Base-by-base conservation (phyloP, 2,797 vertebrate species). In the Microctenopoma stevenorrisi region DNA sequence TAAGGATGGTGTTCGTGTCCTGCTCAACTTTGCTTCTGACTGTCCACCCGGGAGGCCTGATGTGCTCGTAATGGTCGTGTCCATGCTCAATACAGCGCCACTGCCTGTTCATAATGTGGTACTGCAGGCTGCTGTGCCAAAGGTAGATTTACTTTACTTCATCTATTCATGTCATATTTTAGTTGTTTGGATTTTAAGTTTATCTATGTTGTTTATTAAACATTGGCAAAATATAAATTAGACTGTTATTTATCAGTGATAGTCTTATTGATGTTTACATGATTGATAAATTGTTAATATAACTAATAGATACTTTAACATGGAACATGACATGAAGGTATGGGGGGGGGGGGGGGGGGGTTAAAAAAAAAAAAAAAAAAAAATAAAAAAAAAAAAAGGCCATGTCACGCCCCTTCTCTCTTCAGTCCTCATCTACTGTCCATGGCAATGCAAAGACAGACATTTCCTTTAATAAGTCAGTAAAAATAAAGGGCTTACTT, bases 41-140 rank as follows among this genome's bases (percentile, higher is more conserved):
- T 96, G 95, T n/a, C 97, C 97, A 0, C 95, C 95, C 0, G 94
- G 95, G 0, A 85, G 96, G 47, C 89, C 95, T 0, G 97, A 98
- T 0, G 95, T 98, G 58, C 88, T 98, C 26, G 96, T 99, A 0
- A 95, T 98, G 66, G 96, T 99, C n/a, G 95, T 98, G n/a, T 98
- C 97, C 2, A 96, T 96, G 95, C 91, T 98, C 33, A 98, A 96
- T 38, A 98, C 97, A 0, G 97, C 97, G 0, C 96, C 97, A 0
- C 86, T 97, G 25, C 94, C 95, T 0, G 86, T 99, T 67, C 93
- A 85, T 67, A 95, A 93, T 83, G 94, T 98, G 1, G 74, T 96
- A 61, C 93, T 99, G 70, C 97, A 99, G 86, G 97, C 96, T 0
- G 97, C 97, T 0, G 97, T 98, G 37, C 97, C 97, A 2, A 99